Evolutionary conservation across 2,888 invertebrate species (phyloP), one percentile per base, ranked within the genome.

Genomic region (Xylophagus ater): DNA sequence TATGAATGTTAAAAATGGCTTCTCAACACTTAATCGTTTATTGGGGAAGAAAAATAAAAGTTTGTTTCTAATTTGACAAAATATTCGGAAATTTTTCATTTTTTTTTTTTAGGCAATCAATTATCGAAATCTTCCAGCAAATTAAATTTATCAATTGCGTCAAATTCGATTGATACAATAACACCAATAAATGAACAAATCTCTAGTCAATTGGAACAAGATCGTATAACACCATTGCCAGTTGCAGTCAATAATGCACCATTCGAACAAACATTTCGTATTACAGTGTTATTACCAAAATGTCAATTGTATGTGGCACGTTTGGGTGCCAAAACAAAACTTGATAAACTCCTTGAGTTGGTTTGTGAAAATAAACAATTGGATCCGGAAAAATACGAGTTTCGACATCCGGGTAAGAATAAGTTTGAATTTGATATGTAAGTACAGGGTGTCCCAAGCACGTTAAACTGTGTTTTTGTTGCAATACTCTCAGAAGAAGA

Each of bases 281-380:
- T 65, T 21, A 65, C 64, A 60, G 81, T 87, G 23, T 77, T 83
- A 56, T 67, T 87, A 50, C 87, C 86, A 21, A 72, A 79, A 50
- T 81, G 81, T 57, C 86, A 87, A 64, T 70, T 86, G 41, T 81
- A 77, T 62, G 85, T 87, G 9, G 71, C 77, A 26, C 68, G 87
- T 46, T 74, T 85, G 44, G 80, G 79, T 47, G 78, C 80, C 10
- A 72, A 76, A 49, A 76, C 76, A 34, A 69, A 72, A 19, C 65
- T 87, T 20, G 72, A 73, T 28, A 78, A 82, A 45, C 73, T 87
- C 36, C 70, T 82, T 51, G 68, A 71, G 41, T 72, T 78, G 57
- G 78, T 85, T 10, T 85, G 85, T 56, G 72, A 73, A 34, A 81
- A 85, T 56, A 86, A 85, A 60, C 74, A 76, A 59, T 66, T 86